phyloP scores from a whole-genome alignment of 2,797 vertebrate species.

The Triplophysa yarkandensis region DNA sequence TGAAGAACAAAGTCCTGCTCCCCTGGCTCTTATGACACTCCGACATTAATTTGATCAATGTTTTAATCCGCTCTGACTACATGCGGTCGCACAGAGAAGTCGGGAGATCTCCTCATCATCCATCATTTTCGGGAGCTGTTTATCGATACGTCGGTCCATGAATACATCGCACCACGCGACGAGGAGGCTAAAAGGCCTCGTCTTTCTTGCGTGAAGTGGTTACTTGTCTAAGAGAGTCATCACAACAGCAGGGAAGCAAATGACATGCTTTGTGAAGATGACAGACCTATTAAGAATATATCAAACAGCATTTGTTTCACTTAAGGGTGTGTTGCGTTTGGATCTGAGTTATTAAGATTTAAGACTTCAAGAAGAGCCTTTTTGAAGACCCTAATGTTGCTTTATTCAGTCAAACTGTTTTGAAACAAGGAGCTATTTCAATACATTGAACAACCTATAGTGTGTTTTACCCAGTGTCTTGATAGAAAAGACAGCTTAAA shows the following conservation, averaged over 20 bases:
- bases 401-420: neutral
- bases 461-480: neutral
- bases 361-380: neutral
- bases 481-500: too few species aligned
- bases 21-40: conserved; percentile 51
- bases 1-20: conserved; percentile 50
- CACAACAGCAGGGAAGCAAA: conserved; percentile 28
- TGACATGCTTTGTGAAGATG: conserved; percentile 33
- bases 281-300: conserved; percentile 5
- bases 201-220: conserved; percentile 19
- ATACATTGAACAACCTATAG: neutral
- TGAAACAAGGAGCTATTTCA: neutral
- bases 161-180: conserved; percentile 16
- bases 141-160: conserved; percentile 24
- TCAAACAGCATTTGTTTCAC: conserved; percentile 21
- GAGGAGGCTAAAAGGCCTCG: conserved; percentile 43
- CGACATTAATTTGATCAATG: conserved; percentile 58
- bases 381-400: neutral
- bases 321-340: neutral
- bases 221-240: conserved; percentile 31
- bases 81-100: conserved; percentile 47
- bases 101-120: conserved; percentile 29
- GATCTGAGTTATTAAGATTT: conserved; percentile 1
- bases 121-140: conserved; percentile 51
- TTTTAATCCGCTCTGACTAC: conserved; percentile 59